These are phyloP conservation scores for Callosobruchus maculatus DNA, from an alignment of 2,888 invertebrate genomes.

Conservation along the genomic window DNA sequence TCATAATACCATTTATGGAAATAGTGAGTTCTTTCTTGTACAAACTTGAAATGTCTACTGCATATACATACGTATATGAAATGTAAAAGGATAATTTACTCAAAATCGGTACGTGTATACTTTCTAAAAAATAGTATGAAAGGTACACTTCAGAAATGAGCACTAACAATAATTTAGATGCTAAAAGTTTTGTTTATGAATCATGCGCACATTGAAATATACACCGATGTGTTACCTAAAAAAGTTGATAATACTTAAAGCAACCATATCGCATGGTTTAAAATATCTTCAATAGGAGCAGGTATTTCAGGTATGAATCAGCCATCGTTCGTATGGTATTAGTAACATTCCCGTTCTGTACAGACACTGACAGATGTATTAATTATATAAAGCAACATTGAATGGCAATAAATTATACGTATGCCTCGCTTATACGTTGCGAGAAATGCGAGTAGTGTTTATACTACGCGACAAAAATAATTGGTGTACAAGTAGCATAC, in stretches of 20 bases:
- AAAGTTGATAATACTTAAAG: too few relatives aligned
- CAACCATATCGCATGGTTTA: not conserved
- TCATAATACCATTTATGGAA: not conserved
- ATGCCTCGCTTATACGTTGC: not conserved
- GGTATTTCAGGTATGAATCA: not conserved
- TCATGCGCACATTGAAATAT: not conserved
- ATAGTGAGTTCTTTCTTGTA: not conserved
- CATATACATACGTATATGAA: not conserved
- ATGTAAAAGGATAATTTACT: not conserved
- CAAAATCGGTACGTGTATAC: too few relatives aligned
- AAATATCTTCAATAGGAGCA: not conserved
- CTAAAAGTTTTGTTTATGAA: not conserved
- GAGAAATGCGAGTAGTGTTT: not conserved
- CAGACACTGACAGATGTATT: not conserved
- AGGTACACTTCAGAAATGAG: too few relatives aligned
- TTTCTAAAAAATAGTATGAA: too few relatives aligned
- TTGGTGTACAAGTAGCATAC: too few relatives aligned
- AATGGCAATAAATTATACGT: not conserved
- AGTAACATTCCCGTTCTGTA: not conserved
- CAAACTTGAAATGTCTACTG: not conserved
- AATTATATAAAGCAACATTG: not conserved
- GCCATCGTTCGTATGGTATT: not conserved
- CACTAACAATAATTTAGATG: too few relatives aligned
- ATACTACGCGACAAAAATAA: not conserved
- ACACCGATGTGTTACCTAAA: not conserved